These are phyloP conservation scores for Haliclystus octoradiatus DNA, from an alignment of 30 jellyfish, hydroid and myxozoan genomes.

Conservation along the genomic window DNA sequence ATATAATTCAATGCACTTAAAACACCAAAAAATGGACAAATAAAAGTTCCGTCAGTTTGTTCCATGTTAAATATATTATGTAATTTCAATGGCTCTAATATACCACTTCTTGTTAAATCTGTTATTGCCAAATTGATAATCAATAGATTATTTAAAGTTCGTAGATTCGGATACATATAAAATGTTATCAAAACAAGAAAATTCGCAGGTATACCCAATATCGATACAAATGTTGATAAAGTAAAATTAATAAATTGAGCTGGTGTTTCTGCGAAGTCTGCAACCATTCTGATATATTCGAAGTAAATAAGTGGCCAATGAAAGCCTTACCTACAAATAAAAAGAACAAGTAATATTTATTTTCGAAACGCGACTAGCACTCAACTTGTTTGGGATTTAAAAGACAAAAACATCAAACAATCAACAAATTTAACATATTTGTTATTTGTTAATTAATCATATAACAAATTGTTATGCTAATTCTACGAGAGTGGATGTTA, in stretches of 20 bases:
- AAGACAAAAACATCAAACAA: too few species aligned
- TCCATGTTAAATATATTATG: constrained; percentile 31
- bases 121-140: constrained; percentile 45
- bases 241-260: not conserved
- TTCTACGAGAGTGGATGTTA: too few species aligned
- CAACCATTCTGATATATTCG: too few species aligned
- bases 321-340: too few species aligned
- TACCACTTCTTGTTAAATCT: constrained; percentile 57
- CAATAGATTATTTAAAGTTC: constrained; percentile 50
- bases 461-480: too few species aligned
- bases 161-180: constrained; percentile 3
- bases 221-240: not conserved
- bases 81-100: constrained; percentile 30
- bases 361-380: too few species aligned
- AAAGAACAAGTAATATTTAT: too few species aligned
- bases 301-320: too few species aligned
- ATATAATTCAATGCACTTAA: constrained; percentile 43
- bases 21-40: constrained; percentile 54
- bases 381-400: too few species aligned
- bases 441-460: too few species aligned
- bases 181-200: not conserved
- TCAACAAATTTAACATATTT: too few species aligned
- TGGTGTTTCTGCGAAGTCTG: not conserved
- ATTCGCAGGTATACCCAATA: not conserved
- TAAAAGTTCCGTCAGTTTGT: constrained; percentile 6